Conservation (phyloP, 2,113 vertebrate species). For the Sciurus niger region DNA sequence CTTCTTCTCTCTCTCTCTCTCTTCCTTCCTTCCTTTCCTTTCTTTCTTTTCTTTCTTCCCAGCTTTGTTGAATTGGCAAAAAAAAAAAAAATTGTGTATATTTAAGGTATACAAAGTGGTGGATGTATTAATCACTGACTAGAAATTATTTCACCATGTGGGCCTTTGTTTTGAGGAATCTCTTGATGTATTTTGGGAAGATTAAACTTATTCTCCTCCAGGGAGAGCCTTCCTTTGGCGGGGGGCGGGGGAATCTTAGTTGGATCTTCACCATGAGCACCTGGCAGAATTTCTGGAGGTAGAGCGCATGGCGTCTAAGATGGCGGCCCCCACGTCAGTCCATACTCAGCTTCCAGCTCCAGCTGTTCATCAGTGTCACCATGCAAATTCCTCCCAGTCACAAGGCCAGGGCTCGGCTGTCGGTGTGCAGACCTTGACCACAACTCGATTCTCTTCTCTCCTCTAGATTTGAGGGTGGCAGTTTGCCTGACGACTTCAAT, state of each 20-base stretch:
- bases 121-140: not conserved
- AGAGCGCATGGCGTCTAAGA: not conserved
- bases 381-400: fast-evolving
- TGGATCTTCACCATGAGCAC: not conserved
- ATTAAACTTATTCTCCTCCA: not conserved
- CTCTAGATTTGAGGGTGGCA: not conserved
- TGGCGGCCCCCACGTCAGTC: fast-evolving
- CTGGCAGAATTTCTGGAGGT: not conserved
- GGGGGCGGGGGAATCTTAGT: not conserved
- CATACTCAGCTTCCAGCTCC: too few relatives aligned
- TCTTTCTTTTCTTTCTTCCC: not conserved
- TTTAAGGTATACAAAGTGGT: too few relatives aligned
- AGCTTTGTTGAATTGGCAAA: not conserved
- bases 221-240: not conserved
- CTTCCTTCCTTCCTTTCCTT: too few relatives aligned
- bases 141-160: not conserved
- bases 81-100: not conserved
- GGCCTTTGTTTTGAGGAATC: not conserved
- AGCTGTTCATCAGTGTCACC: not conserved
- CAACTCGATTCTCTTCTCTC: not conserved
- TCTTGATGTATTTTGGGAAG: not conserved
- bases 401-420: not conserved
- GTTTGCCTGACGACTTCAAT: not conserved
- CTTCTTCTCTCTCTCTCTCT: too few relatives aligned
- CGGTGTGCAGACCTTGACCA: fast-evolving